A percentile compares a stretch with the other conserved stretches of the same genome.
Evolutionary conservation across 2,797 vertebrate species (phyloP).

Genomic region (Gymnocypris eckloni): DNA sequence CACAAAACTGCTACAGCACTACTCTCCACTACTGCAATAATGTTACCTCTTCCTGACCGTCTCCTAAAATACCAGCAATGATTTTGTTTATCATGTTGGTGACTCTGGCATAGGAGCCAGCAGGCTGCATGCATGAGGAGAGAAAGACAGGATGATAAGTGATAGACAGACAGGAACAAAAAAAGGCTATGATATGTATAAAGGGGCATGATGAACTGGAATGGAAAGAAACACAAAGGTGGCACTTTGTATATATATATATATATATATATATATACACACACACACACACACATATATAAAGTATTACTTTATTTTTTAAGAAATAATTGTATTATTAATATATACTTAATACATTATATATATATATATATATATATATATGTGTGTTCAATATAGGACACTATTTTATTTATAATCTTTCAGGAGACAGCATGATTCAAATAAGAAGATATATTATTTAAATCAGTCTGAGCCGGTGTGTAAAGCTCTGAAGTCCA

Average conservation of each 20-base stretch:
- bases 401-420: neutral
- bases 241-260: neutral
- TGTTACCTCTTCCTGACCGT: slow-evolving; percentile 83
- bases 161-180: slow-evolving; percentile 9
- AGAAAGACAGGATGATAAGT: slow-evolving; percentile 56
- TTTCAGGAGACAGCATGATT: neutral
- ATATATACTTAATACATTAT: neutral
- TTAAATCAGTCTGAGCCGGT: neutral
- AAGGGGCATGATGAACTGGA: neutral
- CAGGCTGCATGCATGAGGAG: slow-evolving; percentile 74
- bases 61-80: slow-evolving; percentile 80
- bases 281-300: too few relatives aligned
- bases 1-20: slow-evolving; percentile 18
- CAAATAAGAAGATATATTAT: slow-evolving; percentile 5
- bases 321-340: neutral
- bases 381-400: neutral
- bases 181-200: neutral
- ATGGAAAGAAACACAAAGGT: slow-evolving; percentile 39
- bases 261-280: neutral
- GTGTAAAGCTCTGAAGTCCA: slow-evolving; percentile 28
- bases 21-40: slow-evolving; percentile 63
- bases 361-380: too few relatives aligned
- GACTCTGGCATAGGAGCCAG: slow-evolving; percentile 87
- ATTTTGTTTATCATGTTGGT: slow-evolving; percentile 84
- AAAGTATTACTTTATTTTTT: too few relatives aligned